Conservation (phyloP, 2,113 vertebrate species). For the Sphyrna mokarran region DNA sequence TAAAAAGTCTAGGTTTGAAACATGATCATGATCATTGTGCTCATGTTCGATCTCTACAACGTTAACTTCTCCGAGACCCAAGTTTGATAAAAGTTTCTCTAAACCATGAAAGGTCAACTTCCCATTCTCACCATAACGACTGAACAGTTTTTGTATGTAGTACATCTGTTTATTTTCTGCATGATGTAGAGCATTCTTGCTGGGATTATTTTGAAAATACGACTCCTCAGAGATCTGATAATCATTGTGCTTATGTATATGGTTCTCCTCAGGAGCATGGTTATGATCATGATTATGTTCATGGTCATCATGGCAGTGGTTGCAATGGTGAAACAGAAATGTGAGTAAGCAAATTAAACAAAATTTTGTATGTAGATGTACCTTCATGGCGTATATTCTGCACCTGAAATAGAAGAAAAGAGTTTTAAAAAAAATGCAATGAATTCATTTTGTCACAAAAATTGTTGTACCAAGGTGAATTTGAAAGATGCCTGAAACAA, state of each 20-base stretch:
- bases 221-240: constrained; percentile 72
- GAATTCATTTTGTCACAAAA: background rate
- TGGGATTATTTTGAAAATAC: constrained; percentile 52
- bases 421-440: background rate
- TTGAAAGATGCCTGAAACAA: background rate
- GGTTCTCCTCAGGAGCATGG: constrained; percentile 45
- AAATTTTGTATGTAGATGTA: constrained; percentile 87
- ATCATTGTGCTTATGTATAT: constrained; percentile 58
- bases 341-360: constrained; percentile 95
- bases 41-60: constrained; percentile 79
- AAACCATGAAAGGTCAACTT: constrained; percentile 81
- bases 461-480: background rate
- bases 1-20: constrained; percentile 80
- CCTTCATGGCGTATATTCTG: constrained; percentile 65
- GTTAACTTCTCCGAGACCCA: constrained; percentile 86
- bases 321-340: constrained; percentile 83
- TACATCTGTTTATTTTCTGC: constrained; percentile 77
- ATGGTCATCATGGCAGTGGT: constrained; percentile 70
- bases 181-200: constrained; percentile 48
- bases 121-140: constrained; percentile 77
- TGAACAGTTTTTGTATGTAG: constrained; percentile 88
- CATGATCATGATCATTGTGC: constrained; percentile 84
- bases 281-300: constrained; percentile 44
- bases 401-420: constrained; percentile 25
- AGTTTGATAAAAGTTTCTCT: constrained; percentile 78